Conservation (phyloP, 2,113 vertebrate genomes). For the Thalassoma bifasciatum region DNA sequence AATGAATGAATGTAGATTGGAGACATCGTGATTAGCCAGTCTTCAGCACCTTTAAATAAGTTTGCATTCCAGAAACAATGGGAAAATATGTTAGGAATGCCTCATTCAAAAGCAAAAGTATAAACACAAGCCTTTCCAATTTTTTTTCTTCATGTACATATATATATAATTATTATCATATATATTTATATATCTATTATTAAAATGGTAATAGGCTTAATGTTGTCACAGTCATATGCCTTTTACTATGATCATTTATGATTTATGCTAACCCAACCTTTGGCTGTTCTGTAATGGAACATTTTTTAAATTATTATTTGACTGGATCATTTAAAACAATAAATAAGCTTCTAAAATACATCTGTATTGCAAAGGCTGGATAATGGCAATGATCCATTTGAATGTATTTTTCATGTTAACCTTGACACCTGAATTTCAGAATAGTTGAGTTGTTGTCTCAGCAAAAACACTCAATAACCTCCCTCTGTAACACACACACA, state of each 20-base stretch:
- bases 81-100: slow-evolving; percentile 63
- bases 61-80: slow-evolving; percentile 66
- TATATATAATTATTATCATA: slow-evolving; percentile 28
- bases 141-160: slow-evolving; percentile 25
- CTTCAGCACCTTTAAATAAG: slow-evolving; percentile 82
- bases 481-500: slow-evolving; percentile 30
- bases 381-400: slow-evolving; percentile 51
- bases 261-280: slow-evolving; percentile 48
- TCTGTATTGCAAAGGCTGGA: slow-evolving; percentile 70
- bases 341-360: slow-evolving; percentile 39
- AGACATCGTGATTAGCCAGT: slow-evolving; percentile 76
- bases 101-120: slow-evolving; percentile 60
- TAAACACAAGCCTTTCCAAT: slow-evolving; percentile 44
- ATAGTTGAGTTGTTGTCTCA: slow-evolving; percentile 11
- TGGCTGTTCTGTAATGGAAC: slow-evolving; percentile 50
- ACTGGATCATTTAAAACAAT: slow-evolving; percentile 47
- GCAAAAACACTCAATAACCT: slow-evolving; percentile 28
- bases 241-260: slow-evolving; percentile 59
- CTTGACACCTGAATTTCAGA: slow-evolving; percentile 15
- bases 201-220: slow-evolving; percentile 63
- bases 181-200: slow-evolving; percentile 41
- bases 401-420: slow-evolving; percentile 29
- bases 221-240: slow-evolving; percentile 77
- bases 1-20: slow-evolving; percentile 78
- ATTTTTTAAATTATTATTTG: slow-evolving; percentile 20